Base-by-base conservation (phyloP, 2,888 invertebrate species). In the Cyclophora albipunctata region DNA sequence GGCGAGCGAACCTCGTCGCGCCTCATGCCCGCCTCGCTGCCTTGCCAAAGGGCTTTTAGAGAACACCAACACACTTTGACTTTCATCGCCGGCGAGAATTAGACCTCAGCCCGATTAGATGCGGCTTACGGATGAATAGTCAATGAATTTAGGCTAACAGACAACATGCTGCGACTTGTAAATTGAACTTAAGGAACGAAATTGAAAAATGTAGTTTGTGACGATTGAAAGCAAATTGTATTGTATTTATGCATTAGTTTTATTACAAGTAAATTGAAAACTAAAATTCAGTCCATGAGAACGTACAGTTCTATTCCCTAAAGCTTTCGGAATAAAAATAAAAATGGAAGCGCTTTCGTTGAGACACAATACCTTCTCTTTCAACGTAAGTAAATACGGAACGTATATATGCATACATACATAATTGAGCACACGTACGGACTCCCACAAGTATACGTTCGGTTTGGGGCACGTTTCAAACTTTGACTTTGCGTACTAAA, bases 11-110 rank as follows among this genome's bases (percentile, higher is more conserved):
- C 56, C 62, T 63, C 60, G 57, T 50, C 52, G n/a, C 49, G 50
- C 47, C 47, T 47, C 53, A 44, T 44, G 46, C 50, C 63, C 63
- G 62, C 67, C 67, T 68, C 66, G 54, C 60, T 67, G 69, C 69
- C 68, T 71, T 69, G 73, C 76, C 73, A 81, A 84, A 84, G 80
- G 75, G 80, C 81, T 84, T 84, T 84, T 77, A 83, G 75, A 67
- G 64, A 71, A 71, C 71, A 75, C 73, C 74, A 73, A 77, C 77
- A 79, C 62, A 71, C 82, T 84, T 83, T 84, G 82, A 81, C 79
- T 82, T 80, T 73, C 66, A 67, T 69, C 71, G 72, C 63, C 57
- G 66, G 60, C 73, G 70, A 71, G 74, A 75, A 80, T 81, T 78
- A 78, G 72, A 70, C 71, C 66, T 71, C 67, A 62, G 65, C 71